Evolutionary conservation across 2,797 vertebrate genomes (phyloP).

Genomic region (Poecilia gillii): DNA sequence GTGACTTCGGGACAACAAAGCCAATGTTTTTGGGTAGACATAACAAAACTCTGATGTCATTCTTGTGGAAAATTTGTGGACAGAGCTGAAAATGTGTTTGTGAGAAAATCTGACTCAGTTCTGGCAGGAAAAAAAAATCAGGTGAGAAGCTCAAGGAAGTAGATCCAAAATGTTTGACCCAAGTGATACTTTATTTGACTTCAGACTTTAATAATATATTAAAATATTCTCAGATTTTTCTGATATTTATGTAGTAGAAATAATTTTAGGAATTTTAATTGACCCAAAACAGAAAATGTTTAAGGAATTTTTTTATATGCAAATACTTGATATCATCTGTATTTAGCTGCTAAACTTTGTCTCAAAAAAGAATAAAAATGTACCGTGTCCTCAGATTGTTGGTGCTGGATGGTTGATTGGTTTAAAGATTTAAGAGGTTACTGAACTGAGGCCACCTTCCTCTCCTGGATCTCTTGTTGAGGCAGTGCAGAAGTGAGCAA

Average conservation of each 20-base stretch:
- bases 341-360: not conserved
- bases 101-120: not conserved
- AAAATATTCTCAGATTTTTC: not conserved
- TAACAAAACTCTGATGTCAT: not conserved
- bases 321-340: not conserved
- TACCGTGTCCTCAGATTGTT: not conserved
- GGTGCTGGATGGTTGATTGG: constrained; percentile 8
- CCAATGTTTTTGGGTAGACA: not conserved
- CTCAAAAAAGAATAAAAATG: not conserved
- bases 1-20: not conserved
- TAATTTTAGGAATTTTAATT: not conserved
- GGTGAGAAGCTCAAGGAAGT: not conserved
- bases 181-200: not conserved
- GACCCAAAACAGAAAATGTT: not conserved
- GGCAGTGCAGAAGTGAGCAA: constrained; percentile 6
- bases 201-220: not conserved
- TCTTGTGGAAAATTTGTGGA: not conserved
- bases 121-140: not conserved
- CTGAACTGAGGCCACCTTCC: not conserved
- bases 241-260: not conserved
- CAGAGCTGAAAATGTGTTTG: not conserved
- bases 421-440: constrained; percentile 15
- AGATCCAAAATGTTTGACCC: not conserved
- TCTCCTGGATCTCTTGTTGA: constrained; percentile 1
- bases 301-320: not conserved